Percentiles rank a stretch among this genome's conserved stretches.
These are phyloP conservation scores for Neomorphus geoffroyi DNA, from an alignment of 2,797 vertebrate genomes.

Conservation along the genomic window DNA sequence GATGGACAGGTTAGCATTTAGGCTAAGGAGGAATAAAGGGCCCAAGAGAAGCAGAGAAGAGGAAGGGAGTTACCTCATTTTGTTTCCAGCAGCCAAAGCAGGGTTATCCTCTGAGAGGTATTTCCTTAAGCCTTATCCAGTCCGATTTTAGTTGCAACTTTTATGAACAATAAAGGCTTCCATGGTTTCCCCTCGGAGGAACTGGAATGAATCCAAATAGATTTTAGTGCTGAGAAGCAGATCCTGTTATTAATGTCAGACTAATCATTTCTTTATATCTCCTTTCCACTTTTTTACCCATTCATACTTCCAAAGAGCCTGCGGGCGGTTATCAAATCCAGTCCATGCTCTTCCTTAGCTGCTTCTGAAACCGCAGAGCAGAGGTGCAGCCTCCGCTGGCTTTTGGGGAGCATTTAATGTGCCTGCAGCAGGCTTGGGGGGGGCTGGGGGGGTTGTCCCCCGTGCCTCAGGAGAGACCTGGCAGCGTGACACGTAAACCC, in stretches of 20 bases:
- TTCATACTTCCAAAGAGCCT: neutral
- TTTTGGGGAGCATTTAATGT: neutral
- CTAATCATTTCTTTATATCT: neutral
- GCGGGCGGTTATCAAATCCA: neutral
- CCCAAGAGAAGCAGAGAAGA: neutral
- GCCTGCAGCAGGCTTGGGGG: neutral
- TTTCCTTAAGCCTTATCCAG: slow-evolving; percentile 24
- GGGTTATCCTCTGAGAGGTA: slow-evolving; percentile 45
- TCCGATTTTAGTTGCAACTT: slow-evolving; percentile 26
- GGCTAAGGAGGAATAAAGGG: neutral
- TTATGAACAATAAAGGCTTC: slow-evolving; percentile 49
- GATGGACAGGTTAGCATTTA: neutral
- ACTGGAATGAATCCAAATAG: slow-evolving; percentile 24
- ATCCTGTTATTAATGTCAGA: slow-evolving; percentile 35
- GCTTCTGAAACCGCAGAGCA: neutral
- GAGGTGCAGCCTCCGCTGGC: neutral
- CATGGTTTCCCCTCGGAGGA: slow-evolving; percentile 31
- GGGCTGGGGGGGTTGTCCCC: neutral
- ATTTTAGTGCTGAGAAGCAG: slow-evolving; percentile 27
- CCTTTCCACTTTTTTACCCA: neutral
- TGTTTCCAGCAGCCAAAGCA: slow-evolving; percentile 9
- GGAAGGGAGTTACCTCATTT: slow-evolving; percentile 59
- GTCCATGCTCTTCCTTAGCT: neutral
- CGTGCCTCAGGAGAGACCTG: neutral
- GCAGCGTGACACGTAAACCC: neutral